Evolutionary conservation across 2,113 vertebrate species (phyloP).

Genomic region (Tachysurus fulvidraco): DNA sequence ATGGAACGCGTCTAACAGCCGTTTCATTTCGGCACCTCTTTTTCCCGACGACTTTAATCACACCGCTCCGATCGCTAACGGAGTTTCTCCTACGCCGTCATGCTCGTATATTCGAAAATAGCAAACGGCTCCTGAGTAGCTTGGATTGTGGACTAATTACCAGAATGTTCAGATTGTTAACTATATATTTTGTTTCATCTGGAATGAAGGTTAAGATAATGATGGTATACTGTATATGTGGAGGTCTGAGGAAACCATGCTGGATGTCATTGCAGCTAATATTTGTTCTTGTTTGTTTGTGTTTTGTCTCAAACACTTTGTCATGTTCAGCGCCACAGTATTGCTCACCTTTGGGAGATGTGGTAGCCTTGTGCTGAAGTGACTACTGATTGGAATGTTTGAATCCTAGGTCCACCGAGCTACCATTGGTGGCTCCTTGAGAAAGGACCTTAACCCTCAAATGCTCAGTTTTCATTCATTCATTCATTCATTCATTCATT

Average conservation of each 20-base stretch:
- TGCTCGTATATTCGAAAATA: not conserved
- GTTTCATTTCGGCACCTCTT: constrained; percentile 34
- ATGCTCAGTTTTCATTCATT: too few species aligned
- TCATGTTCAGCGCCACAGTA: not conserved
- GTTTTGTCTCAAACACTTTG: not conserved
- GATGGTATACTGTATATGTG: not conserved
- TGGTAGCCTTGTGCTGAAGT: too few species aligned
- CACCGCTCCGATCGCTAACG: not conserved
- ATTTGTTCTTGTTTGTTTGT: not conserved
- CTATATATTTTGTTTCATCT: not conserved
- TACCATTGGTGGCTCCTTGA: too few species aligned
- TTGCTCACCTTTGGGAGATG: too few species aligned
- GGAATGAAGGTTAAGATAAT: not conserved
- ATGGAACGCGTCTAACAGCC: constrained; percentile 26
- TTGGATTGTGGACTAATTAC: not conserved
- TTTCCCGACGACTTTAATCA: constrained; percentile 27
- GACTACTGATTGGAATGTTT: too few species aligned
- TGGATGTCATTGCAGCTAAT: not conserved
- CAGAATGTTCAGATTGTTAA: not conserved
- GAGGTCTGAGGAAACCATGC: not conserved
- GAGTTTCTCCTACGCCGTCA: not conserved
- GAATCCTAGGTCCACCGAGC: too few species aligned
- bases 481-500: too few species aligned
- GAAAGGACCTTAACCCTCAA: too few species aligned
- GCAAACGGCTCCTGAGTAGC: not conserved